A percentile compares a stretch with the other conserved stretches of the same genome.
Evolutionary conservation across 2,113 vertebrate genomes (phyloP).

Genomic region (Charina bottae): DNA sequence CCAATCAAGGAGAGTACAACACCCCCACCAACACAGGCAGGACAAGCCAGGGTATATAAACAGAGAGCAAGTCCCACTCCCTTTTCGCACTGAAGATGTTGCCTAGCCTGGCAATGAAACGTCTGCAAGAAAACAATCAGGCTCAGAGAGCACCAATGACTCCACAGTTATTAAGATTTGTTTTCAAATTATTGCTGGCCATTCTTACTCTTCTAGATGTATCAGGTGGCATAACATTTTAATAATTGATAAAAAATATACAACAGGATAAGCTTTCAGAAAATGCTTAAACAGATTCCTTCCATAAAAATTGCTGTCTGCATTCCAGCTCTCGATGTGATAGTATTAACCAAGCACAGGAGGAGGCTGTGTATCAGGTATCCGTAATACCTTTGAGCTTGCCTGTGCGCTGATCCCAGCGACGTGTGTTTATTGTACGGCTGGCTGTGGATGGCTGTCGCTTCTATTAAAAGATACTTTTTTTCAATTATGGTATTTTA

Average conservation of each 20-base stretch:
- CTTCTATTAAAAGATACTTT: conserved; percentile 24
- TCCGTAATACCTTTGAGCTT: not conserved
- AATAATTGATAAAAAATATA: not conserved
- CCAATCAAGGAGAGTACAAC: no score
- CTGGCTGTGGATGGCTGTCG: not conserved
- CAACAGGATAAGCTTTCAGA: not conserved
- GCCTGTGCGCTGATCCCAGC: not conserved
- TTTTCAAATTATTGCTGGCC: not conserved
- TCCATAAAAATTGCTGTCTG: conserved; percentile 69
- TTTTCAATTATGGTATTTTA: conserved; percentile 35
- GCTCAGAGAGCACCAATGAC: no score
- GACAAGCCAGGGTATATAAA: no score
- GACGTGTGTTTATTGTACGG: not conserved
- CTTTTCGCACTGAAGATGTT: no score
- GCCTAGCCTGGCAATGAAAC: no score
- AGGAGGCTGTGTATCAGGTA: conserved; percentile 17
- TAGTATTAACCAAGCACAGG: conserved; percentile 80
- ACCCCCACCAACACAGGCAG: no score
- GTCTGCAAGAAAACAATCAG: no score
- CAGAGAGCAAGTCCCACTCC: no score
- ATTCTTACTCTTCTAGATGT: not conserved
- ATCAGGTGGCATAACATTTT: not conserved
- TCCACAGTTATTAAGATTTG: not conserved
- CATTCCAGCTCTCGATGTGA: conserved; percentile 74
- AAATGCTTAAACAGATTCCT: conserved; percentile 57